Conservation (phyloP, 2,797 vertebrate species). For the Smutsia gigantea region DNA sequence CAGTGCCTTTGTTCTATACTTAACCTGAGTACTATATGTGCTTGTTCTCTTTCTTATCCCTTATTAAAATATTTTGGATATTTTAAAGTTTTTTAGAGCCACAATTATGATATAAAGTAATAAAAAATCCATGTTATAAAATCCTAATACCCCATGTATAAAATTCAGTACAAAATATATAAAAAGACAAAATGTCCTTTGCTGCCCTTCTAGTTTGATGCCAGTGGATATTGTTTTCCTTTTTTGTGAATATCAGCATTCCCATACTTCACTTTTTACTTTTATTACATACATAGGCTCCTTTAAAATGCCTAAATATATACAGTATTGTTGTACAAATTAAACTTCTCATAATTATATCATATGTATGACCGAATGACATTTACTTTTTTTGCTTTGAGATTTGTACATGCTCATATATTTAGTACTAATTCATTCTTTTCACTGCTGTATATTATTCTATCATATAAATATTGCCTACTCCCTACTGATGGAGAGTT, state of each 20-base stretch:
- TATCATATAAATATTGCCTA: neutral
- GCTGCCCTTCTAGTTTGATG: neutral
- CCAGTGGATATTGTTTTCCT: neutral
- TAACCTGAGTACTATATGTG: neutral
- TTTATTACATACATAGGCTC: neutral
- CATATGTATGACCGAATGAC: neutral
- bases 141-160: neutral
- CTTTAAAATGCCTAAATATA: neutral
- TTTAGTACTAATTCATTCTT: neutral
- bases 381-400: neutral
- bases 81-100: neutral
- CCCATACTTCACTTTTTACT: neutral
- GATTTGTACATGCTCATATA: neutral
- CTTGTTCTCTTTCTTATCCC: neutral
- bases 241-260: neutral
- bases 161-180: neutral
- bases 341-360: neutral
- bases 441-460: neutral
- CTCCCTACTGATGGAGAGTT: neutral
- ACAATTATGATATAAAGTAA: neutral
- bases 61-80: neutral
- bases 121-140: neutral
- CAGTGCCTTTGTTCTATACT: neutral
- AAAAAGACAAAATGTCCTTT: neutral
- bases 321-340: neutral